Percentiles rank a stretch among this genome's conserved stretches.
phyloP scores from a whole-genome alignment of 2,888 invertebrate genomes.

The Cryptophagus acutangulus region DNA sequence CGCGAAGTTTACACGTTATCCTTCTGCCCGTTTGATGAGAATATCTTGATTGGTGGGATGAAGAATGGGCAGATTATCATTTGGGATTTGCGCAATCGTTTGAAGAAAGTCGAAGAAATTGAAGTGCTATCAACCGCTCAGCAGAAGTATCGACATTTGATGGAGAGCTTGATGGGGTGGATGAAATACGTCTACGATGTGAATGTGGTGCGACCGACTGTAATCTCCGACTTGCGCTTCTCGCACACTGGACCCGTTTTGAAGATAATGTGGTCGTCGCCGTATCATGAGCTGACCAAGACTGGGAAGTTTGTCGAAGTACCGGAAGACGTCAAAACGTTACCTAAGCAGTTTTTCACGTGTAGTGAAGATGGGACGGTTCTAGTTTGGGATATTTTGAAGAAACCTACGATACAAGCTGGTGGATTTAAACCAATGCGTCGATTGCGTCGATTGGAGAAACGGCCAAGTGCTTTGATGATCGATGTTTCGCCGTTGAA shows the following conservation, averaged over 20 bases:
- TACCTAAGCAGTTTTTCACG: constrained; percentile 61
- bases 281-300: constrained; percentile 54
- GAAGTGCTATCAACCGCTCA: constrained; percentile 59
- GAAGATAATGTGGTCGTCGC: constrained; percentile 63
- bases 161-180: constrained; percentile 57
- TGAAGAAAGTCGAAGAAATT: constrained; percentile 52
- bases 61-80: constrained; percentile 62
- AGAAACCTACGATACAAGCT: constrained; percentile 35
- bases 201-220: constrained; percentile 56
- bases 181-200: constrained; percentile 59
- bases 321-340: constrained; percentile 41
- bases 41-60: constrained; percentile 66
- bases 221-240: constrained; percentile 54
- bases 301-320: constrained; percentile 54
- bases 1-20: constrained; percentile 62
- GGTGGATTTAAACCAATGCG: constrained; percentile 39
- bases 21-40: constrained; percentile 66
- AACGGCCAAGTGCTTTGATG: constrained; percentile 56
- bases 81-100: constrained; percentile 32
- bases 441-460: constrained; percentile 48
- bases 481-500: constrained; percentile 58
- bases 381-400: constrained; percentile 66
- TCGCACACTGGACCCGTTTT: constrained; percentile 63
- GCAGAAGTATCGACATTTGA: constrained; percentile 57
- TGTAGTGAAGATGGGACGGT: constrained; percentile 64